These are phyloP conservation scores for Stenchaetothrips biformis DNA, from an alignment of 2,888 invertebrate species.

Conservation along the genomic window DNA sequence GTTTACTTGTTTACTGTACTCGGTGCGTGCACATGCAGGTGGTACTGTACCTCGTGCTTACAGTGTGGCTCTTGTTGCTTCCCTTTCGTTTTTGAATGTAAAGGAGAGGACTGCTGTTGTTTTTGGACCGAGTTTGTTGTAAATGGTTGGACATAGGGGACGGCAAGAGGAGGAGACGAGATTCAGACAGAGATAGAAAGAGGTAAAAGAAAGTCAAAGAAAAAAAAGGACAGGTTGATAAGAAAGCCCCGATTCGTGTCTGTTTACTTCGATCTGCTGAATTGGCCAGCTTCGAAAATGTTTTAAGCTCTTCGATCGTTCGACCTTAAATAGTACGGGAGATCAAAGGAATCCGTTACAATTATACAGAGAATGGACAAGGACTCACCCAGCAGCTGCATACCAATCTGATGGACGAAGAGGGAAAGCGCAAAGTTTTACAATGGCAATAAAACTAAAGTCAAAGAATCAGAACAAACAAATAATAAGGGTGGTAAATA, in stretches of 20 bases:
- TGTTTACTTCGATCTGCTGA: not conserved
- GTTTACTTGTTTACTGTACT: not conserved
- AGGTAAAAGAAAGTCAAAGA: conserved; percentile 26
- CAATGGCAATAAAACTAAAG: too few species aligned
- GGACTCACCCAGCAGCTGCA: too few species aligned
- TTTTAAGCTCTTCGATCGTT: too few species aligned
- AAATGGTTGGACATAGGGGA: not conserved
- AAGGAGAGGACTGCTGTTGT: not conserved
- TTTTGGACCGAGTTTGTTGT: not conserved
- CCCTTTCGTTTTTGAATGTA: not conserved
- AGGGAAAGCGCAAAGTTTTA: too few species aligned
- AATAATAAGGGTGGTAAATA: too few species aligned
- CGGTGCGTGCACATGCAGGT: conserved; percentile 1
- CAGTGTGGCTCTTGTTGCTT: conserved; percentile 32
- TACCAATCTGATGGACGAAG: too few species aligned
- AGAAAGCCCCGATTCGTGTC: not conserved
- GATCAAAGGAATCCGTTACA: too few species aligned
- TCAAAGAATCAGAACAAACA: too few species aligned
- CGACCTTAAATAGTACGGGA: too few species aligned
- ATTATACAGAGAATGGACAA: too few species aligned
- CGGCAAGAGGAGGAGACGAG: not conserved
- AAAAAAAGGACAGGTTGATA: not conserved
- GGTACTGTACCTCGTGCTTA: not conserved
- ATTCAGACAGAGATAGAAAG: conserved; percentile 1
- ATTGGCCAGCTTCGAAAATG: too few species aligned